Conservation (phyloP, 2,888 invertebrate species). For the Malachius bipustulatus region DNA sequence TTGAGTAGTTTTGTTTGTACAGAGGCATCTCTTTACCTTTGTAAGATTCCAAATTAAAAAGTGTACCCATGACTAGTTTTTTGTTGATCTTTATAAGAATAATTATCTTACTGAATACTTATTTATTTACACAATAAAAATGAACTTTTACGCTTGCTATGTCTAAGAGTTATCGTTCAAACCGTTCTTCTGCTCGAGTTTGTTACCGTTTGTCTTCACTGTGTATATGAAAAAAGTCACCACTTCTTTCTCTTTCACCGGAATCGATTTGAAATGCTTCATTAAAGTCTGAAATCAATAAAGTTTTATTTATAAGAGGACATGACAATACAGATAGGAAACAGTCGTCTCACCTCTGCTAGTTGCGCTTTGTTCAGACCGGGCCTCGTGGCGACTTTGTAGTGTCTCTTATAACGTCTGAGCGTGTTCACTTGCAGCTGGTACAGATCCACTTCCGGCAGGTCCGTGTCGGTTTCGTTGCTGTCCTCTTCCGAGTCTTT, state of each 20-base stretch:
- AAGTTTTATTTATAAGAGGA: constrained; percentile 7
- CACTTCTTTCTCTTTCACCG: constrained; percentile 89
- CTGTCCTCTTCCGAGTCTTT: constrained; percentile 93
- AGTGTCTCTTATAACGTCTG: constrained; percentile 85
- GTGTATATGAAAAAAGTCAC: constrained; percentile 92
- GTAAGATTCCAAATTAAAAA: no score
- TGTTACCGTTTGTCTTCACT: constrained; percentile 86
- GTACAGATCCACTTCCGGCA: constrained; percentile 86
- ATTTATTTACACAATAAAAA: no score
- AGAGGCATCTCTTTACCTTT: no score
- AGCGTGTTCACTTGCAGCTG: constrained; percentile 91
- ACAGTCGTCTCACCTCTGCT: constrained; percentile 83
- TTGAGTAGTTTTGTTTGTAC: no score
- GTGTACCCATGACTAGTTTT: no score
- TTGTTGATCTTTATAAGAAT: no score
- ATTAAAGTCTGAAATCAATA: constrained; percentile 65
- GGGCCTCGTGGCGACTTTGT: constrained; percentile 81
- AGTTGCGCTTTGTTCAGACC: constrained; percentile 91
- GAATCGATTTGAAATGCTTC: constrained; percentile 92
- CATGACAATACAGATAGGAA: background rate
- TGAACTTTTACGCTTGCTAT: no score
- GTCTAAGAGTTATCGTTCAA: constrained; percentile 53
- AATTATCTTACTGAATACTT: no score
- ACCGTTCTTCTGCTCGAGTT: constrained; percentile 73
- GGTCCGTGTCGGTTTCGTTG: constrained; percentile 83